These are phyloP conservation scores for Eolophus roseicapilla DNA, from an alignment of 2,113 vertebrate genomes.

Conservation along the genomic window DNA sequence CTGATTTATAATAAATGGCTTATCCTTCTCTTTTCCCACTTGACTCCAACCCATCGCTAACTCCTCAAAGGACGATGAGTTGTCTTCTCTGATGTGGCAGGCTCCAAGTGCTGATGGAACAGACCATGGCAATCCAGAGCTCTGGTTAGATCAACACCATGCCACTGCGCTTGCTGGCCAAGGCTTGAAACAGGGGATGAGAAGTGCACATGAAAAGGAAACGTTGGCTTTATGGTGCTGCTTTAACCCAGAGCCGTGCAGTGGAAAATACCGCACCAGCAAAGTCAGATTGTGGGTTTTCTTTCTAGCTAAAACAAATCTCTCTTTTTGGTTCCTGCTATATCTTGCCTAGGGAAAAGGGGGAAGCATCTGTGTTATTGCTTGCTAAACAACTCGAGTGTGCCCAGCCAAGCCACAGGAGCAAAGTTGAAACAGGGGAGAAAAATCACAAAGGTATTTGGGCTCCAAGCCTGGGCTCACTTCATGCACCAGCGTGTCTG, in stretches of 20 bases:
- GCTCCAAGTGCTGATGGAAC: background rate
- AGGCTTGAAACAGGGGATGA: background rate
- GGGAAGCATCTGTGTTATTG: conserved; percentile 64
- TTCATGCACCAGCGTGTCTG: background rate
- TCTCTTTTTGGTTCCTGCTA: conserved; percentile 16
- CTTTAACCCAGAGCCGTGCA: conserved; percentile 1
- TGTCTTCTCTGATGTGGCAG: background rate
- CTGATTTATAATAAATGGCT: background rate
- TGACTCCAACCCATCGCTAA: background rate
- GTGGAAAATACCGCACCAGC: conserved; percentile 26
- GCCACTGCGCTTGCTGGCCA: background rate
- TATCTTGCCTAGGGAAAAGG: conserved; percentile 37
- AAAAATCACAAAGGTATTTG: conserved; percentile 36
- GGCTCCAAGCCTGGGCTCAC: background rate
- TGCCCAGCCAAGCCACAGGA: conserved; percentile 39
- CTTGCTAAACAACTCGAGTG: conserved; percentile 41
- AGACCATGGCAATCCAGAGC: background rate
- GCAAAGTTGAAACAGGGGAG: conserved; percentile 16
- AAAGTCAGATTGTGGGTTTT: conserved; percentile 14
- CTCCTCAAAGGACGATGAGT: background rate
- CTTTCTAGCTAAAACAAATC: conserved; percentile 43
- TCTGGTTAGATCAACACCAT: background rate
- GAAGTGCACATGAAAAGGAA: background rate
- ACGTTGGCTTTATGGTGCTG: background rate
- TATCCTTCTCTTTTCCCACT: background rate